Evolutionary conservation across 2,113 vertebrate genomes (phyloP), one percentile per base, ranked within the genome.

Genomic region (Apodemus sylvaticus): DNA sequence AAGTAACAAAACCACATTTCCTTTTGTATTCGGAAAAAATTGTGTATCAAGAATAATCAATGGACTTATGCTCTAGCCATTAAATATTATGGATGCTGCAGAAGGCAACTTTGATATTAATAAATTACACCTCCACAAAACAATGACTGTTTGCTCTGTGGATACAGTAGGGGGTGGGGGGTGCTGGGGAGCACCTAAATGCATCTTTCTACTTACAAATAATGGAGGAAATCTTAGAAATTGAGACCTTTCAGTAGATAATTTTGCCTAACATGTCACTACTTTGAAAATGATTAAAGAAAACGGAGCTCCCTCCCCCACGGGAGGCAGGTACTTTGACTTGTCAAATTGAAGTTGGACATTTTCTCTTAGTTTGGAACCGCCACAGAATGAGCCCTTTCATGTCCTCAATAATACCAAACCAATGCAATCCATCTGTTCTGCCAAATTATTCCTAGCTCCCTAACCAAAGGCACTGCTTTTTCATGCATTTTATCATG

Each of bases 401-500:
- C 95, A 98, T 96, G 96, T 97, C 91, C 87, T 97, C 95, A 94
- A 77, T 98, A 97, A 97, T 97, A 97, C 92, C 91, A 98, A 98
- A 98, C 58, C 96, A 97, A 97, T 96, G 95, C 77, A 97, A 83
- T 94, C 97, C 91, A 92, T 94, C 93, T 96, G 79, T 96, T 98
- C 85, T 97, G 60, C 95, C 97, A 78, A 86, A 90, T 68, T 96
- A 97, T 95, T 98, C 96, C 90, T 96, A 96, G 96, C 97, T 98
- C 97, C 95, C 97, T 98, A 97, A 97, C 97, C 97, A 98, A 98
- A 98, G 96, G 97, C 97, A 97, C 79, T 97, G 79, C 93, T 95
- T 98, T 98, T 97, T 98, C 68, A 73, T 94, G 98, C 98, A 98
- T 98, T 98, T 98, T 98, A 98, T 98, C 98, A 97, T 98, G 94